phyloP scores from a whole-genome alignment of 2,113 vertebrate species.

The Nothocercus nigrocapillus region DNA sequence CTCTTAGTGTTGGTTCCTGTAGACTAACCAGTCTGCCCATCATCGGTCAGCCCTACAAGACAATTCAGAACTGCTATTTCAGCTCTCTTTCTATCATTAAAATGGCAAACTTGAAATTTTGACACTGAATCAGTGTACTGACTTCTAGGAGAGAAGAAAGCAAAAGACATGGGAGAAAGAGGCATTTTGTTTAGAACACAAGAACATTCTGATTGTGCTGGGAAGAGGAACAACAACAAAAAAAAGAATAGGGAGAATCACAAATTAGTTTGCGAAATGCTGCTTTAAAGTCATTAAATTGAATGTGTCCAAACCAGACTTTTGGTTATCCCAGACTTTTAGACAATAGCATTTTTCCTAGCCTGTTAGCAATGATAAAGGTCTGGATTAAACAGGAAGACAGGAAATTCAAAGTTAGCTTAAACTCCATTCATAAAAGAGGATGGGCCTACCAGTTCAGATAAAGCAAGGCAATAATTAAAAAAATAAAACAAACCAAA shows the following conservation, averaged over 20 bases:
- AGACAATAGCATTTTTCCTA: slow-evolving; percentile 67
- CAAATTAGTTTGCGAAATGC: slow-evolving; percentile 11
- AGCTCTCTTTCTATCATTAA: background rate
- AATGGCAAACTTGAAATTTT: background rate
- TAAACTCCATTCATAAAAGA: slow-evolving; percentile 56
- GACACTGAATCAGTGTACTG: background rate
- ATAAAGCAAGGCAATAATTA: slow-evolving; percentile 20
- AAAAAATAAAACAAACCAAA: background rate
- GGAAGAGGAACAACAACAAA: background rate
- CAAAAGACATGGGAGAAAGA: background rate
- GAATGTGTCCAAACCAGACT: slow-evolving; percentile 7
- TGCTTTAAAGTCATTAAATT: slow-evolving; percentile 30
- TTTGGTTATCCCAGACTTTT: slow-evolving; percentile 40
- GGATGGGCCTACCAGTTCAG: slow-evolving; percentile 50
- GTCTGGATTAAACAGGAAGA: slow-evolving; percentile 72
- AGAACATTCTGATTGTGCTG: background rate
- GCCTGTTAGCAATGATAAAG: slow-evolving; percentile 63
- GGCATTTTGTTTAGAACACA: background rate
- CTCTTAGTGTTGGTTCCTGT: background rate
- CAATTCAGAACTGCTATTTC: background rate
- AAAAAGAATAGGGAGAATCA: slow-evolving; percentile 19
- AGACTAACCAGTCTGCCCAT: background rate
- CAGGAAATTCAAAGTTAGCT: slow-evolving; percentile 71
- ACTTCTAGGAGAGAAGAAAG: background rate
- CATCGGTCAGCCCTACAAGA: background rate